Percentiles rank a stretch among this genome's conserved stretches.
Evolutionary conservation across 2,888 invertebrate genomes (phyloP).

Genomic region (Melieria omissa): DNA sequence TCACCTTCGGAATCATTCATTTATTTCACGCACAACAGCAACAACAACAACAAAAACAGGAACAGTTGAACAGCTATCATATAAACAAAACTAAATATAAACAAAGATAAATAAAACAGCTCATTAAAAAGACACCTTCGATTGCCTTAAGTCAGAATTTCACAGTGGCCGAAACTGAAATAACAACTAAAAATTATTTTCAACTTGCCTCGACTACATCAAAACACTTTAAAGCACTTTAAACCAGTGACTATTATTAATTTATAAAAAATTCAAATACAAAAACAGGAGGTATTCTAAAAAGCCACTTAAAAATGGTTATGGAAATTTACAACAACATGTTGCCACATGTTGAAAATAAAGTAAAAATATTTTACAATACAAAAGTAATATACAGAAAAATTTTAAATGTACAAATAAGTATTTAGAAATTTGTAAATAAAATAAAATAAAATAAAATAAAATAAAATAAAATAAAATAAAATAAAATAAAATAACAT

Average conservation of each 20-base stretch:
- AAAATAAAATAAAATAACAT: too few relatives aligned
- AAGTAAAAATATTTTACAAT: too few relatives aligned
- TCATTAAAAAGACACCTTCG: neutral
- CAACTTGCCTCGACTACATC: neutral
- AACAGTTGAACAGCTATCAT: neutral
- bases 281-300: too few relatives aligned
- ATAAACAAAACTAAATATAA: neutral
- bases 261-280: too few relatives aligned
- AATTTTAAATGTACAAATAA: too few relatives aligned
- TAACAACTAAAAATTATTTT: neutral
- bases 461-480: too few relatives aligned
- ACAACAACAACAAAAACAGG: neutral
- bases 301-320: too few relatives aligned
- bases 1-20: slow-evolving; percentile 15
- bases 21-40: slow-evolving; percentile 15
- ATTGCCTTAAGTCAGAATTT: neutral
- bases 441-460: too few relatives aligned
- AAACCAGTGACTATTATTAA: neutral
- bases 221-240: neutral
- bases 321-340: too few relatives aligned
- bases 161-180: neutral
- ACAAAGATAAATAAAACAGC: slow-evolving; percentile 1
- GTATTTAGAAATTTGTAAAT: too few relatives aligned
- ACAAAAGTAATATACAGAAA: too few relatives aligned
- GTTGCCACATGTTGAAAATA: too few relatives aligned